These are phyloP conservation scores for Rhodophaea formosa DNA, from an alignment of 2,888 invertebrate genomes.

Conservation along the genomic window DNA sequence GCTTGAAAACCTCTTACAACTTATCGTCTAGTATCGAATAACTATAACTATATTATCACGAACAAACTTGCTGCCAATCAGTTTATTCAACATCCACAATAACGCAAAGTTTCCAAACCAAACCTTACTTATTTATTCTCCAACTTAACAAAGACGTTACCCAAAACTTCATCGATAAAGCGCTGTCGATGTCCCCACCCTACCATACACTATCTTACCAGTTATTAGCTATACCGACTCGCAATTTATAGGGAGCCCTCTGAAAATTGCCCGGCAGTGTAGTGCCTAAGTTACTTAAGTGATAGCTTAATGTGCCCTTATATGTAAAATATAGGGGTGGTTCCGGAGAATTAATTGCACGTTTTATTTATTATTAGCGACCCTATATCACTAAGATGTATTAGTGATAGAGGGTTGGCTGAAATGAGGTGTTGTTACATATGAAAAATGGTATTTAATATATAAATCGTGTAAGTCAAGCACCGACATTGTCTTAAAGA, in stretches of 20 bases:
- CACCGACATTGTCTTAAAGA: no score
- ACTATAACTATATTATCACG: background rate
- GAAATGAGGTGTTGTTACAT: background rate
- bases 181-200: constrained; percentile 33
- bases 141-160: constrained; percentile 10
- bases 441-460: no score
- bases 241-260: constrained; percentile 68
- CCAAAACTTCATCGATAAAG: constrained; percentile 28
- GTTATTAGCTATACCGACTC: constrained; percentile 68
- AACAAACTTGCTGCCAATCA: background rate
- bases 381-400: no score
- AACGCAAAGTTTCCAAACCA: background rate
- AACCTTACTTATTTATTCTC: constrained; percentile 1
- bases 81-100: background rate
- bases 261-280: constrained; percentile 62
- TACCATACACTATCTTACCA: constrained; percentile 58
- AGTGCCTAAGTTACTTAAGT: constrained; percentile 53
- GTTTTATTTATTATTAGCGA: constrained; percentile 19
- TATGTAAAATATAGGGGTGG: constrained; percentile 46
- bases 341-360: constrained; percentile 18
- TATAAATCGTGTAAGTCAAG: no score
- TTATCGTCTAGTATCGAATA: no score
- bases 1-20: no score
- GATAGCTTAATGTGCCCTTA: constrained; percentile 57
- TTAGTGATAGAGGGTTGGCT: constrained; percentile 4